These are phyloP conservation scores for Olivierus martensii DNA, from an alignment of 1,140 invertebrate genomes.

Conservation along the genomic window DNA sequence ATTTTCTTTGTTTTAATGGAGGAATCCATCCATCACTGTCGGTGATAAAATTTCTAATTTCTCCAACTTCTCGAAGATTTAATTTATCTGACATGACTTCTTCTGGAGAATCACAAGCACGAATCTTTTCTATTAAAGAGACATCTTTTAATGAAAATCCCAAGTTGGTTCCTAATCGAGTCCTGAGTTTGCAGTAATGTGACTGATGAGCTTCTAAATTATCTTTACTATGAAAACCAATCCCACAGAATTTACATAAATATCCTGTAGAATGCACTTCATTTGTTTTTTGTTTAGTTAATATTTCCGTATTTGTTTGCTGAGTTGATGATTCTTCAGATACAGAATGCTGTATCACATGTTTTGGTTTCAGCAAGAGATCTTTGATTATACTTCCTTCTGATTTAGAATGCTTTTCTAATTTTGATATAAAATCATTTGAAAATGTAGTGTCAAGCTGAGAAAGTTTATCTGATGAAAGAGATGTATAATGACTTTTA, in stretches of 20 bases:
- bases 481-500: neutral
- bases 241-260: slow-evolving; percentile 3
- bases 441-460: neutral
- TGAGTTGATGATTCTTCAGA: no score
- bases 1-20: slow-evolving; percentile 24
- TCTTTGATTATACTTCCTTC: slow-evolving; percentile 72
- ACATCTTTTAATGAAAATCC: neutral
- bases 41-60: no score
- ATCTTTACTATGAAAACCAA: neutral
- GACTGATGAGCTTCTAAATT: neutral
- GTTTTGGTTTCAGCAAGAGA: slow-evolving; percentile 51
- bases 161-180: neutral
- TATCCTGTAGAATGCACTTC: neutral
- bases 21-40: no score
- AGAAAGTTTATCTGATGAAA: neutral
- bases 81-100: neutral
- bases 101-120: neutral
- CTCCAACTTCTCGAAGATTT: no score
- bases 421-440: neutral
- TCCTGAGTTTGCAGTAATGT: neutral
- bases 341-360: no score
- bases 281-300: neutral
- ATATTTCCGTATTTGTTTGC: neutral
- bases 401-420: slow-evolving; percentile 18
- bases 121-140: neutral